phyloP scores from a whole-genome alignment of 1,140 invertebrate species.

The Hylyphantes graminicola region DNA sequence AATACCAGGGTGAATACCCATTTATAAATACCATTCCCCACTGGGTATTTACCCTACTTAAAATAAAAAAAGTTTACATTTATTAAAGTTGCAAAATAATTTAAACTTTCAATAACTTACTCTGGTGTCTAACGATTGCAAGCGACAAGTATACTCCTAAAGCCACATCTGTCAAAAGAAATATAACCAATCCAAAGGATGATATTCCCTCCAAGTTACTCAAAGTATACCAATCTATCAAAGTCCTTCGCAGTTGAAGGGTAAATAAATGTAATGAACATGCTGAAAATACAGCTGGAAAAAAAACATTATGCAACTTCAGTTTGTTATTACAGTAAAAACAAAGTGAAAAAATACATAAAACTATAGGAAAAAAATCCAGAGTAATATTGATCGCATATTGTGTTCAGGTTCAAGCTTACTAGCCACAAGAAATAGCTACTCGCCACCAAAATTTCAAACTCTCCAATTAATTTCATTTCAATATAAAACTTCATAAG shows the following conservation, averaged over 20 bases:
- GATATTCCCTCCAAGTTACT: conserved; percentile 2
- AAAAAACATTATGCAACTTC: background rate
- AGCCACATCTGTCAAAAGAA: conserved; percentile 24
- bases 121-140: conserved; percentile 10
- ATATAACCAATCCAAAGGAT: conserved; percentile 18
- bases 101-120: background rate
- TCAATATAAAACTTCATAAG: too few relatives aligned
- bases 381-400: too few relatives aligned
- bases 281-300: conserved; percentile 20
- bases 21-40: too few relatives aligned
- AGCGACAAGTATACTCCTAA: conserved; percentile 17
- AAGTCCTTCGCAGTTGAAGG: background rate
- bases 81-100: too few relatives aligned
- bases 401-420: too few relatives aligned
- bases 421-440: too few relatives aligned
- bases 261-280: conserved; percentile 13
- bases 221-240: conserved; percentile 4
- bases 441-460: too few relatives aligned
- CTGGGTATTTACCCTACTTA: too few relatives aligned
- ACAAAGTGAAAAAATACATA: background rate
- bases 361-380: background rate
- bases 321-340: background rate
- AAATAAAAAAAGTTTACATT: too few relatives aligned
- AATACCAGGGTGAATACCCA: too few relatives aligned
- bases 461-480: too few relatives aligned